A percentile compares a stretch with the other conserved stretches of the same genome.
These are phyloP conservation scores for Rhinoraja longicauda DNA, from an alignment of 2,797 vertebrate genomes.

Conservation along the genomic window DNA sequence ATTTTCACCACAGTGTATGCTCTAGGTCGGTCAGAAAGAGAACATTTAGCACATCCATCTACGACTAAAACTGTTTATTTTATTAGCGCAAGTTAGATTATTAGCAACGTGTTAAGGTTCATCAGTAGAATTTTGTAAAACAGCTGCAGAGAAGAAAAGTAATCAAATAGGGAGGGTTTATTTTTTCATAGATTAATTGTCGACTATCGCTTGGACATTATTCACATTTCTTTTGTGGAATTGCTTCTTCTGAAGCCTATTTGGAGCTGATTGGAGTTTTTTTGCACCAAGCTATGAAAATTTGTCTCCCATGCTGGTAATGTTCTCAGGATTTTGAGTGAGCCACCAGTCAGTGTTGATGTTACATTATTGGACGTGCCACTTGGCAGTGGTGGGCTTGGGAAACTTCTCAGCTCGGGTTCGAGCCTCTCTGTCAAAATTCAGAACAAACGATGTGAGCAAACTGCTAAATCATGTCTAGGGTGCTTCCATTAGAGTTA, in stretches of 20 bases:
- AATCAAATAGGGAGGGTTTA: background rate
- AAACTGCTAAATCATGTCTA: slow-evolving; percentile 69
- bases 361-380: slow-evolving; percentile 45
- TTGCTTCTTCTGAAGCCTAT: background rate
- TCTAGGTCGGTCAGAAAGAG: background rate
- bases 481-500: slow-evolving; percentile 52
- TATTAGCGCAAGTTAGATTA: background rate
- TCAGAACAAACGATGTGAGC: slow-evolving; percentile 71
- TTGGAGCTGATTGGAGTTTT: background rate
- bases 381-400: slow-evolving; percentile 62
- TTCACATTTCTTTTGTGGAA: background rate
- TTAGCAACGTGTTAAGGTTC: background rate
- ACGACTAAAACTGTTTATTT: background rate
- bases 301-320: slow-evolving; percentile 43
- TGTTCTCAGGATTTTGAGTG: slow-evolving; percentile 45
- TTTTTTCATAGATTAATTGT: background rate
- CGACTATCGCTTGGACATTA: background rate
- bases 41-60: background rate
- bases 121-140: background rate
- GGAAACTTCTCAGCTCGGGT: slow-evolving; percentile 82
- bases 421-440: slow-evolving; percentile 70
- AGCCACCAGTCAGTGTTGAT: slow-evolving; percentile 45
- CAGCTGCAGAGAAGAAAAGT: background rate
- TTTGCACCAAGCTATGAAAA: slow-evolving; percentile 9
- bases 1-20: background rate